These are phyloP conservation scores for Ancistrus triradiatus DNA, from an alignment of 2,113 vertebrate species.

Conservation along the genomic window DNA sequence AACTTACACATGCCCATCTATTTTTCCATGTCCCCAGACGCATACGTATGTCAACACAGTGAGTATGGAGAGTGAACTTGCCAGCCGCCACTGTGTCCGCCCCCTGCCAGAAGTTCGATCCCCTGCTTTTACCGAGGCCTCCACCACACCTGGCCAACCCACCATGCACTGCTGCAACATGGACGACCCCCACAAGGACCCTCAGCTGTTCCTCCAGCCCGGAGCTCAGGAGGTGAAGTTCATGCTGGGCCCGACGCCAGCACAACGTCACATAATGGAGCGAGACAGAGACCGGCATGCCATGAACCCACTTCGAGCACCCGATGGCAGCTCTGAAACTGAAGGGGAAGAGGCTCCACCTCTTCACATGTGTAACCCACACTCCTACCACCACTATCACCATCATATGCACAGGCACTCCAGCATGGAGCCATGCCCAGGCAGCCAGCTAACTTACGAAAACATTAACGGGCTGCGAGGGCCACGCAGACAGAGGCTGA, in stretches of 20 bases:
- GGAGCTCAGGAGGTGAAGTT: conserved; percentile 88
- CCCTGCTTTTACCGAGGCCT: conserved; percentile 70
- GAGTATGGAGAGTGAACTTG: conserved; percentile 80
- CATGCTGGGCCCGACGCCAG: conserved; percentile 81
- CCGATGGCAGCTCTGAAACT: conserved; percentile 72
- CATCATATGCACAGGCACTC: conserved; percentile 73
- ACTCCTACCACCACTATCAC: conserved; percentile 72
- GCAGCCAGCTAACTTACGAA: conserved; percentile 82
- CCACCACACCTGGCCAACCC: conserved; percentile 60
- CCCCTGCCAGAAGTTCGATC: conserved; percentile 83
- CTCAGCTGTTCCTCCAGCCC: conserved; percentile 88
- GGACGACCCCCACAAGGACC: conserved; percentile 75
- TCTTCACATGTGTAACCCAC: conserved; percentile 68
- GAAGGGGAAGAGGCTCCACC: conserved; percentile 67
- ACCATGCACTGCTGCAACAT: conserved; percentile 76
- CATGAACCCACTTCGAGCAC: conserved; percentile 60
- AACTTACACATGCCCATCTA: too few species aligned
- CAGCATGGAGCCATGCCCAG: conserved; percentile 65
- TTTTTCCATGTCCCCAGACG: conserved; percentile 67
- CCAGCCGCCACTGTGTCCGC: conserved; percentile 85
- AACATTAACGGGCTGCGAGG: conserved; percentile 80
- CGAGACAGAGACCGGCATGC: conserved; percentile 65
- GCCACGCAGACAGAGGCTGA: conserved; percentile 66
- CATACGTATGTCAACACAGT: conserved; percentile 97
- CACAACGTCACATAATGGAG: conserved; percentile 76